These are phyloP conservation scores for Dufourea novaeangliae DNA, from an alignment of 1,140 invertebrate genomes.

Conservation along the genomic window DNA sequence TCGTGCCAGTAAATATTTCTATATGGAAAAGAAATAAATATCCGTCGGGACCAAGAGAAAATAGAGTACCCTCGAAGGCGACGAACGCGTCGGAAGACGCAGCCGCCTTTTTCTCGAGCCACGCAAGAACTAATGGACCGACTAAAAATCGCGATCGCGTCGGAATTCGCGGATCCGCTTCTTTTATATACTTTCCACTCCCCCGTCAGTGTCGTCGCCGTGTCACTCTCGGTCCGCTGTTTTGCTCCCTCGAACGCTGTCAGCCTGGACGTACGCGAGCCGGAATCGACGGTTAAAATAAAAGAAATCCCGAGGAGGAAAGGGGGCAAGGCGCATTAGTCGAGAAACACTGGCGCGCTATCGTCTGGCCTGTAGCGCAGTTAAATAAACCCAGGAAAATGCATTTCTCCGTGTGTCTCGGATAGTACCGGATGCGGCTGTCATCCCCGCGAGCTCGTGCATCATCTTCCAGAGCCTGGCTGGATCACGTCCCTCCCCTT, in stretches of 20 bases:
- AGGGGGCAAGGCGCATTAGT: constrained; percentile 49
- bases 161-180: constrained; percentile 5
- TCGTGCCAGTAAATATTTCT: too few relatives aligned
- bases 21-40: too few relatives aligned
- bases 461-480: constrained; percentile 64
- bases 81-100: background rate
- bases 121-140: background rate
- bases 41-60: background rate
- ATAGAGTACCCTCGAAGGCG: background rate
- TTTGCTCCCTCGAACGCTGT: constrained; percentile 2
- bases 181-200: background rate
- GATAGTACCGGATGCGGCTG: constrained; percentile 67
- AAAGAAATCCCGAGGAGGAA: background rate
- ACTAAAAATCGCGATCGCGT: background rate
- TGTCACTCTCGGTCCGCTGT: background rate
- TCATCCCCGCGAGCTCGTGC: constrained; percentile 67
- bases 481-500: constrained; percentile 47
- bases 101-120: background rate
- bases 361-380: constrained; percentile 60
- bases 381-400: constrained; percentile 69
- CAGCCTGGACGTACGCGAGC: background rate
- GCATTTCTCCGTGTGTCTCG: constrained; percentile 55
- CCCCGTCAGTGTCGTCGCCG: background rate
- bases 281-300: background rate
- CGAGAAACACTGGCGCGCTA: constrained; percentile 60